Evolutionary conservation across 2,888 invertebrate genomes (phyloP), one percentile per base, ranked within the genome.

Genomic region (Listrodromus nycthemerus): DNA sequence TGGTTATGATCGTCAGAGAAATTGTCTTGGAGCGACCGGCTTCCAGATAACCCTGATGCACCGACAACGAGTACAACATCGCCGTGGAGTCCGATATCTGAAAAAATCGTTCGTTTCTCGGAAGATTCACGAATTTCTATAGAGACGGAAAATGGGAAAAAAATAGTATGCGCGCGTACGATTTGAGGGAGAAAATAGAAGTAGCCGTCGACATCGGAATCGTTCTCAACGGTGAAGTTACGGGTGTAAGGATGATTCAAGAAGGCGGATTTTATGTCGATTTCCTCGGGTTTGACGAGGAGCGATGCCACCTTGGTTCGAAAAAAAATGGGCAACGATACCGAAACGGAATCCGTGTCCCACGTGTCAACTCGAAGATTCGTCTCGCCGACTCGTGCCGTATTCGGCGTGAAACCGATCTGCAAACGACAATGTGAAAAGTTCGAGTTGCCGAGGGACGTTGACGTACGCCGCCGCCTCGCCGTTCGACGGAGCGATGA

Each of bases 211-310:
- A 94, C 93, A 41, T 94, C 93, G 33, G 93, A 92, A 1, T 93
- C 92, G 80, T 95, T 95, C 7, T 91, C 90, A 13, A 96, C 87
- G 8, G 87, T 88, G 50, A 96, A 92, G n/a, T 94, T 93, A 65
- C 94, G 90, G 19, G 92, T 91, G 85, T 96, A 96, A 0, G 94
- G 91, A 84, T 93, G 95, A 86, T 95, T 95, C 21, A 96, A 87
- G 88, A 96, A 96, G 87, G 95, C 95, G 74, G 95, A 95, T 84
- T 94, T 93, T 58, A 95, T 90, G 21, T 93, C 93, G 10, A 96
- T 94, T 63, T 95, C 94, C 0, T 93, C 88, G 0, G 95, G 95
- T 0, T 92, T 92, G 58, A 94, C 93, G 7, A 90, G 89, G 6
- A 96, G 92, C 7, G 91, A 86, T 0, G 96, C 95, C 2, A 94